Evolutionary conservation across 2,113 vertebrate genomes (phyloP).

Genomic region (Neolamprologus brichardi): DNA sequence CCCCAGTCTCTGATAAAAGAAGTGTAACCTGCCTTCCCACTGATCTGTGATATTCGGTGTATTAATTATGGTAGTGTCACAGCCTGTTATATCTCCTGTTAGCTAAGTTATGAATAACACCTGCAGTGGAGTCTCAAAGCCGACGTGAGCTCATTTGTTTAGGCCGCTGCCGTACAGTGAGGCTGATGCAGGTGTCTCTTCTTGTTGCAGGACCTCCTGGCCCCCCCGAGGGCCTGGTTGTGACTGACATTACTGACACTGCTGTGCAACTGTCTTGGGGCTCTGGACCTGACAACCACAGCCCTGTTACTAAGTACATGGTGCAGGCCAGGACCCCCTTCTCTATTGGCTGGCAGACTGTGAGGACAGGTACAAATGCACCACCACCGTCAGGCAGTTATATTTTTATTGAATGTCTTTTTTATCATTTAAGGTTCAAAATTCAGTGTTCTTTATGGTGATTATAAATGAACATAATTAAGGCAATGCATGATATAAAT

Average conservation of each 20-base stretch:
- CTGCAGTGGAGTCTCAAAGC: neutral
- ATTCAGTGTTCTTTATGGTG: neutral
- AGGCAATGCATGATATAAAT: neutral
- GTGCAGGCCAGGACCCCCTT: constrained; percentile 68
- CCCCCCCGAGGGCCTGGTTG: constrained; percentile 56
- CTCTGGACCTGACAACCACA: constrained; percentile 69
- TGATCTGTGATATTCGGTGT: neutral
- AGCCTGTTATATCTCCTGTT: neutral
- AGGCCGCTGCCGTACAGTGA: neutral
- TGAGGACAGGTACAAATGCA: constrained; percentile 53
- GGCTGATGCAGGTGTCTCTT: constrained; percentile 16
- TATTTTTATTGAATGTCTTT: neutral
- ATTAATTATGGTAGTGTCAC: neutral
- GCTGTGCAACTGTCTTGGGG: constrained; percentile 71
- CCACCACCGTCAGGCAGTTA: neutral
- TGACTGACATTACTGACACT: constrained; percentile 66
- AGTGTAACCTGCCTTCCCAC: neutral
- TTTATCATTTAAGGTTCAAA: neutral
- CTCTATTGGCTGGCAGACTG: constrained; percentile 73
- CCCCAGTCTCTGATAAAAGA: neutral
- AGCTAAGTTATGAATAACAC: constrained; percentile 29
- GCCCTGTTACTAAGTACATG: constrained; percentile 67
- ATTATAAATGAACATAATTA: neutral
- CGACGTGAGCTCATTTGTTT: neutral
- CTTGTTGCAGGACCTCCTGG: constrained; percentile 67